These are phyloP conservation scores for Drosophila pallidifrons DNA, from an alignment of 1,140 invertebrate genomes.

Conservation along the genomic window DNA sequence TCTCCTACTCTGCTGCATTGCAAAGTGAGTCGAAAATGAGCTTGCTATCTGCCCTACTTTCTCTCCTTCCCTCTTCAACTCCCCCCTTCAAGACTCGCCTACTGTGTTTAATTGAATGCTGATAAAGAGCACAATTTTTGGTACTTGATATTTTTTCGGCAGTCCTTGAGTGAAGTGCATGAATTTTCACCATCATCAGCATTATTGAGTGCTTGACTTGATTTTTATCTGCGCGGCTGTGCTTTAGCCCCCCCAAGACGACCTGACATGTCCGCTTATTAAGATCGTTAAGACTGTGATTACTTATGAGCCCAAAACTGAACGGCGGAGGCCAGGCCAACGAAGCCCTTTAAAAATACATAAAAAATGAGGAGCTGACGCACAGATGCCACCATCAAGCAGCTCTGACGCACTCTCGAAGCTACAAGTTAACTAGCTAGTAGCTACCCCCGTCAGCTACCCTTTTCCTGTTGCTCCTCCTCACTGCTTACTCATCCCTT, in stretches of 20 bases:
- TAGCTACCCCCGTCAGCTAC: not conserved
- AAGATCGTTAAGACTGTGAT: slow-evolving; percentile 49
- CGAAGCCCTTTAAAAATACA: slow-evolving; percentile 74
- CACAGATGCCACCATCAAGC: slow-evolving; percentile 23
- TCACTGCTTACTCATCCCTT: not conserved
- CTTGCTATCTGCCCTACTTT: slow-evolving; percentile 21
- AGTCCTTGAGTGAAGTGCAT: slow-evolving; percentile 53
- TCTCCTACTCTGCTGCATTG: slow-evolving; percentile 33
- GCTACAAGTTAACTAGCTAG: not conserved
- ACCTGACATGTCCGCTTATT: slow-evolving; percentile 64
- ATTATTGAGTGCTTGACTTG: slow-evolving; percentile 37
- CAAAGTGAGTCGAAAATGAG: slow-evolving; percentile 48
- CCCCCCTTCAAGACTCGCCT: not conserved
- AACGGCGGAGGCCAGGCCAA: slow-evolving; percentile 31
- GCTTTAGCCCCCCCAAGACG: slow-evolving; percentile 29
- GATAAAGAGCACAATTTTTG: slow-evolving; percentile 42
- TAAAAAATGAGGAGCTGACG: slow-evolving; percentile 80
- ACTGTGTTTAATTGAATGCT: slow-evolving; percentile 37
- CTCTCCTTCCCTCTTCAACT: not conserved
- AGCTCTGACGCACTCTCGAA: slow-evolving; percentile 17
- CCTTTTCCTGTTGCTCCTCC: not conserved
- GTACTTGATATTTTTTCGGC: slow-evolving; percentile 13
- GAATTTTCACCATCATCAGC: slow-evolving; percentile 51
- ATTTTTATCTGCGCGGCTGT: slow-evolving; percentile 52
- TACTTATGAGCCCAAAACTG: slow-evolving; percentile 41